Evolutionary conservation across 2,888 invertebrate species (phyloP).

Genomic region (Tiliacea aurago): DNA sequence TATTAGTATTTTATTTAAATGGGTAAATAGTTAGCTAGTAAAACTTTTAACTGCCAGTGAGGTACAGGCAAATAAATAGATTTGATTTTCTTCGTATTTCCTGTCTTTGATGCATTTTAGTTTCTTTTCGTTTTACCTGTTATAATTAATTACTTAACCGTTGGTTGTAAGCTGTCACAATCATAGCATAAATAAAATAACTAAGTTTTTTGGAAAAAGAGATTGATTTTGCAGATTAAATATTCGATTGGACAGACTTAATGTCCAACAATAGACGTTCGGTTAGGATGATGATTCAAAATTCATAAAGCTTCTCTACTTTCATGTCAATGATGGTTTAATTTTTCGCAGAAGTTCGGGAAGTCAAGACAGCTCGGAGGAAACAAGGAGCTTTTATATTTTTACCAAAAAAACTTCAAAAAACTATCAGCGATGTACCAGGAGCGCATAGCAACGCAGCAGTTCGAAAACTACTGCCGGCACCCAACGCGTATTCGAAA

Average conservation of each 20-base stretch:
- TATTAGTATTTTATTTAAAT: not conserved
- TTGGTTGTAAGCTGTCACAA: not conserved
- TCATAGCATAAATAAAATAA: not conserved
- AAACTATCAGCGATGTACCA: conserved; percentile 69
- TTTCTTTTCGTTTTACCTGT: not conserved
- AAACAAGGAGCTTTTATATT: not conserved
- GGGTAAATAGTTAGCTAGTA: not conserved
- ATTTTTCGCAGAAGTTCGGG: not conserved
- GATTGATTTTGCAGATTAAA: not conserved
- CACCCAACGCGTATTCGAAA: conserved; percentile 85
- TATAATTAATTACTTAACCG: not conserved
- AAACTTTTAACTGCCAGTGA: not conserved
- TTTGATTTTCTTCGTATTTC: not conserved
- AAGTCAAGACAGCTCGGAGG: not conserved
- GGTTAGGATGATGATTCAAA: not conserved
- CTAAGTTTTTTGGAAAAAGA: not conserved
- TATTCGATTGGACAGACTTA: not conserved
- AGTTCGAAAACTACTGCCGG: conserved; percentile 72
- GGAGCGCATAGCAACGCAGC: conserved; percentile 79
- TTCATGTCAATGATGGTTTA: not conserved
- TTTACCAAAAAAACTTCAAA: conserved; percentile 8
- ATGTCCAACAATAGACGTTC: not conserved
- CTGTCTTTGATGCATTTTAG: not conserved
- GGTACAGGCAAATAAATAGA: not conserved
- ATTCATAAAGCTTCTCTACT: not conserved